Conservation (phyloP, 2,888 invertebrate species). For the Eudemis profundana region DNA sequence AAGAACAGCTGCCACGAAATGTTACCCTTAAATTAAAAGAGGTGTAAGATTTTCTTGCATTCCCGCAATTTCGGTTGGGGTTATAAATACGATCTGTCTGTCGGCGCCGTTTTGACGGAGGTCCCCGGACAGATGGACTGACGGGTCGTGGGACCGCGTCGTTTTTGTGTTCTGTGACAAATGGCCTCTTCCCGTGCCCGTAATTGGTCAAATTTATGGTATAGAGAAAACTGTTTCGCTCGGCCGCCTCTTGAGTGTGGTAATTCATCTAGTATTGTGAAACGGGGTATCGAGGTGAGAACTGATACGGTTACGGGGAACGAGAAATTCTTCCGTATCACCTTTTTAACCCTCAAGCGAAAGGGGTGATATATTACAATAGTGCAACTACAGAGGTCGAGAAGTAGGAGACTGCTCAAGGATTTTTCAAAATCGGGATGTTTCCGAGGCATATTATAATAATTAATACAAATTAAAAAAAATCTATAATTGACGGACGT, state of each 20-base stretch:
- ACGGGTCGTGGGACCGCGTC: constrained; percentile 64
- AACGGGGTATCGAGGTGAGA: constrained; percentile 1
- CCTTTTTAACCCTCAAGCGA: no score
- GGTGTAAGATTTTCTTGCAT: constrained; percentile 44
- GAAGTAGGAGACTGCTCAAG: no score
- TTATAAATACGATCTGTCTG: constrained; percentile 75
- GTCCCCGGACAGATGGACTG: constrained; percentile 74
- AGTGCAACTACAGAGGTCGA: no score
- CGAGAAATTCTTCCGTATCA: no score
- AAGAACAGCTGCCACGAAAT: constrained; percentile 29
- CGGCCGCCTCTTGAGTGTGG: constrained; percentile 43
- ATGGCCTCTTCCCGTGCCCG: constrained; percentile 66
- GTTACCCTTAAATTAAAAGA: constrained; percentile 40
- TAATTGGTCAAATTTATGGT: constrained; percentile 75
- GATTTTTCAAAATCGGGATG: no score
- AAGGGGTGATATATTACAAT: no score
- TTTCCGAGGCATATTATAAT: no score
- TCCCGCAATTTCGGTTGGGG: constrained; percentile 54
- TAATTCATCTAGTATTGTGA: constrained; percentile 34
- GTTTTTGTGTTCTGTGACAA: constrained; percentile 75
- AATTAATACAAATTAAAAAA: no score
- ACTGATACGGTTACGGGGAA: not conserved
- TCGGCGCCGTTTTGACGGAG: constrained; percentile 73
- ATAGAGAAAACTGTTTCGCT: constrained; percentile 57
- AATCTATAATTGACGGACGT: no score